A percentile compares a stretch with the other conserved stretches of the same genome.
These are phyloP conservation scores for Takifugu flavidus DNA, from an alignment of 2,113 vertebrate genomes.

Conservation along the genomic window DNA sequence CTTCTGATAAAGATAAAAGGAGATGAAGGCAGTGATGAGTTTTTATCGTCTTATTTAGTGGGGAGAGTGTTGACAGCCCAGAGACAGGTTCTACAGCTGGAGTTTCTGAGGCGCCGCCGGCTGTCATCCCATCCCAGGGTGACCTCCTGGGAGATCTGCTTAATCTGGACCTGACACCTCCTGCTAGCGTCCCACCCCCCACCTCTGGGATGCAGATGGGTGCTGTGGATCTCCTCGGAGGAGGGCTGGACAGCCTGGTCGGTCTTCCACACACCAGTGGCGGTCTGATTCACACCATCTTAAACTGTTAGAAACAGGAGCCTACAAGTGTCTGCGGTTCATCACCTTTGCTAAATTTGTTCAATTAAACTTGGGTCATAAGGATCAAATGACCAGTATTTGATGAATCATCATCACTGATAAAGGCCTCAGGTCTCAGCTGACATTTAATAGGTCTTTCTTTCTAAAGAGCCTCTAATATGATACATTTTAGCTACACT, in stretches of 20 bases:
- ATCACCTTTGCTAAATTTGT: too few relatives aligned
- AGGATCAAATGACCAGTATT: too few relatives aligned
- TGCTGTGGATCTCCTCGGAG: constrained; percentile 89
- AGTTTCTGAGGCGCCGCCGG: constrained; percentile 75
- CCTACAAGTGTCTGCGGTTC: too few relatives aligned
- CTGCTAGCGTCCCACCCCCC: constrained; percentile 74
- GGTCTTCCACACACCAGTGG: constrained; percentile 18
- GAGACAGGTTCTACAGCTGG: constrained; percentile 73
- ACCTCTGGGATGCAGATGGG: constrained; percentile 85
- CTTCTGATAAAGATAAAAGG: not conserved
- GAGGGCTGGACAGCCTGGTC: constrained; percentile 93
- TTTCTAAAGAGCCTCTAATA: not conserved
- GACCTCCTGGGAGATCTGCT: constrained; percentile 94
- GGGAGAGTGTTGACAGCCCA: constrained; percentile 85
- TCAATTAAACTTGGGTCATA: too few relatives aligned
- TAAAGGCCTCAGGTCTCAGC: too few relatives aligned
- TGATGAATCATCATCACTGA: too few relatives aligned
- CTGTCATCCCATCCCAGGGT: constrained; percentile 89
- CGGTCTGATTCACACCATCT: not conserved
- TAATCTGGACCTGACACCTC: constrained; percentile 90
- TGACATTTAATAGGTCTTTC: too few relatives aligned
- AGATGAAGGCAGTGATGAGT: not conserved
- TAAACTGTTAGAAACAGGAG: too few relatives aligned
- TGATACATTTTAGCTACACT: not conserved
- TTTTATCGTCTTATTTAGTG: constrained; percentile 49